Conservation (phyloP, 2,113 vertebrate genomes). For the Ramphastos sulfuratus region DNA sequence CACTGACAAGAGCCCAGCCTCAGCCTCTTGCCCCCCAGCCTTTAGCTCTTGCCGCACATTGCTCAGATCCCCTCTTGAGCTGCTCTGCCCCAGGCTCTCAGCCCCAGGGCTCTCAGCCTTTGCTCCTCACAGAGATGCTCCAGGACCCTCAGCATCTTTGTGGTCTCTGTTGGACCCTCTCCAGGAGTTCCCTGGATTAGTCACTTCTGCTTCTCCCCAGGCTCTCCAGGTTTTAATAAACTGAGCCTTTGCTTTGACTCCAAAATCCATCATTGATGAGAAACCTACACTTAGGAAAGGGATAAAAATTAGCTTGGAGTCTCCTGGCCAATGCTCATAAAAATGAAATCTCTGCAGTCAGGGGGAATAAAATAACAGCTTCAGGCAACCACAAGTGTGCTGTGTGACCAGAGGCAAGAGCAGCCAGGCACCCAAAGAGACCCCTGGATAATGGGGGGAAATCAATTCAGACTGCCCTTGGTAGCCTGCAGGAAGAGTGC, state of each 20-base stretch:
- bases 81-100: no score
- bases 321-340: background rate
- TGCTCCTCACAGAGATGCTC: no score
- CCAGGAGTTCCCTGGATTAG: no score
- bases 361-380: background rate
- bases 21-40: no score
- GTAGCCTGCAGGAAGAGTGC: background rate
- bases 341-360: constrained; percentile 14
- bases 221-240: constrained; percentile 4
- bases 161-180: no score
- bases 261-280: background rate
- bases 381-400: background rate
- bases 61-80: no score
- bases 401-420: background rate
- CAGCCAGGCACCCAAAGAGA: background rate
- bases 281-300: background rate
- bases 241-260: background rate
- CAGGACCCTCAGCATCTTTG: no score
- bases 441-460: background rate
- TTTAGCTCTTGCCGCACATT: no score
- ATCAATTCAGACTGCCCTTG: constrained; percentile 6
- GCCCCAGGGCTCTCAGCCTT: no score
- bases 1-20: no score
- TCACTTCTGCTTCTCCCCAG: background rate
- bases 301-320: constrained; percentile 4